Evolutionary conservation across 2,113 vertebrate genomes (phyloP).

Genomic region (Corapipo altera): DNA sequence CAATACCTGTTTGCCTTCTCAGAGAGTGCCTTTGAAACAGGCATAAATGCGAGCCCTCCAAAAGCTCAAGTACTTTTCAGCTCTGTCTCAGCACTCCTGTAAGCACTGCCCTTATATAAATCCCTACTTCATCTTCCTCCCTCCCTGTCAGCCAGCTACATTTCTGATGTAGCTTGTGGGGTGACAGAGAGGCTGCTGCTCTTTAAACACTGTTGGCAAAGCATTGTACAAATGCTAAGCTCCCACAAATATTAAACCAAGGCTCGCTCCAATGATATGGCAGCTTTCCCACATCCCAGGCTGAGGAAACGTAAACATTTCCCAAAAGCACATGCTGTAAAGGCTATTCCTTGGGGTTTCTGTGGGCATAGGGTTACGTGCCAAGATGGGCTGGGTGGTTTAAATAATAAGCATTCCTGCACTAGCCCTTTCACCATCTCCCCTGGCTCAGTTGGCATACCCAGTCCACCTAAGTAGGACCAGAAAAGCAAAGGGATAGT

Average conservation of each 20-base stretch:
- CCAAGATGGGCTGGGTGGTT: neutral
- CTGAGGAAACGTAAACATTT: neutral
- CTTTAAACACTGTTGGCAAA: neutral
- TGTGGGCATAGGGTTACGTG: neutral
- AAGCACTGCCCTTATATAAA: neutral
- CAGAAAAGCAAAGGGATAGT: neutral
- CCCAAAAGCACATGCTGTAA: neutral
- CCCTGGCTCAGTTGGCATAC: neutral
- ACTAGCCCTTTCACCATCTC: neutral
- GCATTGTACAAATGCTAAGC: neutral
- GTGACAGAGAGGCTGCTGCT: neutral
- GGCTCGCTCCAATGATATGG: neutral
- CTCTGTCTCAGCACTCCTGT: neutral
- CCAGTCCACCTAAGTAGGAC: accelerated
- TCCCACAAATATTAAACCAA: neutral
- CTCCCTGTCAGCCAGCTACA: neutral
- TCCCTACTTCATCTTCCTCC: neutral
- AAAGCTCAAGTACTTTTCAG: neutral
- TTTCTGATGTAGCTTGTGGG: neutral
- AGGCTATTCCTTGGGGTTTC: neutral
- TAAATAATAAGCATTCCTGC: neutral
- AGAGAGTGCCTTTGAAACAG: neutral
- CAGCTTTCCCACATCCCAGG: neutral
- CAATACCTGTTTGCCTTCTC: neutral
- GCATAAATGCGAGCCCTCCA: accelerated